Conservation (phyloP, 92 coral and sea anemone species). For the Montipora capitata region DNA sequence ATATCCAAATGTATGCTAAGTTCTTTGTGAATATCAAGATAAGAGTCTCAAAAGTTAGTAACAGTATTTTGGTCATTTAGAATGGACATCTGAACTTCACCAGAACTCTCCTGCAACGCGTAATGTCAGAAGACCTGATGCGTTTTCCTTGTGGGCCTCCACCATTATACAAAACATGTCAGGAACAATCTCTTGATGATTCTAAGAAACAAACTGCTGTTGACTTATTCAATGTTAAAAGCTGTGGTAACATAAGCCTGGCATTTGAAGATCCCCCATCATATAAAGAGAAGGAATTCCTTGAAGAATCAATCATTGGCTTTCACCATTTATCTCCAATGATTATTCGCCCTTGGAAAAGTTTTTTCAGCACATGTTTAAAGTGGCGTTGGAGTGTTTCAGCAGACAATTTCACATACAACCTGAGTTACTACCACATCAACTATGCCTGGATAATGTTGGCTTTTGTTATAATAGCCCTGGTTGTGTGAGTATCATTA, state of each 20-base stretch:
- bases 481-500: constrained; percentile 57
- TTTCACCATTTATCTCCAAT: constrained; percentile 62
- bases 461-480: constrained; percentile 68
- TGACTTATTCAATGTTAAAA: not conserved
- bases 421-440: constrained; percentile 67
- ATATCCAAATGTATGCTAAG: too few relatives aligned
- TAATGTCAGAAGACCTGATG: constrained; percentile 20
- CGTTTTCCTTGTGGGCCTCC: constrained; percentile 40
- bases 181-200: not conserved
- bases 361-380: constrained; percentile 50
- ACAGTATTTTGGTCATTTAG: not conserved
- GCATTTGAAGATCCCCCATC: constrained; percentile 54
- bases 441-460: constrained; percentile 64
- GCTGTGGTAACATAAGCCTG: not conserved
- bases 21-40: too few relatives aligned
- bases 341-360: constrained; percentile 51
- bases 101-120: not conserved
- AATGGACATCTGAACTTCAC: not conserved
- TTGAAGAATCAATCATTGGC: constrained; percentile 2
- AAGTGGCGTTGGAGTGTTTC: constrained; percentile 45
- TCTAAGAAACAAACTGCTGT: not conserved
- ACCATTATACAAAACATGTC: not conserved
- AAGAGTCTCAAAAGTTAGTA: not conserved
- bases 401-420: constrained; percentile 58
- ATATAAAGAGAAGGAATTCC: constrained; percentile 35